Evolutionary conservation across 1,140 invertebrate genomes (phyloP), one percentile per base, ranked within the genome.

Genomic region (Drosophila rhopaloa): DNA sequence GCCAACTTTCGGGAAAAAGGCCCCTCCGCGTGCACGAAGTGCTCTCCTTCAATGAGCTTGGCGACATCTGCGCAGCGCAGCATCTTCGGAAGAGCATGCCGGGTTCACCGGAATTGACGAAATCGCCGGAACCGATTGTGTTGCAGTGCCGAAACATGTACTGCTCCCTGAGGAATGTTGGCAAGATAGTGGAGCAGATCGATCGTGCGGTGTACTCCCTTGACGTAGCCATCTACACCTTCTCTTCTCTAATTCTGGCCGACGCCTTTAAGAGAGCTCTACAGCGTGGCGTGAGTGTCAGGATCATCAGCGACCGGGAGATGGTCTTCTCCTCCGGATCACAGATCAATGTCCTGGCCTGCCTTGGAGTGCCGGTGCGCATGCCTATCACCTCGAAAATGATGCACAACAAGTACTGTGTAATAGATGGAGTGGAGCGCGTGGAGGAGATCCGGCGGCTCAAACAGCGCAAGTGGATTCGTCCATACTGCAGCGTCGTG

Each of bases 371-470:
- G 0, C 66, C 76, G 6, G 60, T 92, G 9, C 81, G 81, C 10
- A 65, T 51, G 0, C 84, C 81, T 1, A 38, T 11, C 6, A 65
- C 75, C 1, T 37, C 43, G 1, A 2, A 5, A 8, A 51, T 92
- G 38, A 91, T 92, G 90, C 91, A 92, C 58, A 84, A 91, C 70
- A 92, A 92, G 47, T 92, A 80, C 55, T 58, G 81, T 24, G 55
- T 92, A 9, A 46, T 92, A 3, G 91, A 92, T 19, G 76, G 67
- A 0, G 46, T 29, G 0, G 32, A 44, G 0, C 75, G 84, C 3
- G 74, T 81, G 2, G 9, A 61, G 16, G 60, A 83, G 29, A 41
- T 88, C 2, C 9, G 61, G 10, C 13, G 4, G 9, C 24, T 13
- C 0, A 72, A 54, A 16, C 4, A 48, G 9, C n/a, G 13, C 14